phyloP scores from a whole-genome alignment of 2,888 invertebrate species.

The Chymomyza amoena region DNA sequence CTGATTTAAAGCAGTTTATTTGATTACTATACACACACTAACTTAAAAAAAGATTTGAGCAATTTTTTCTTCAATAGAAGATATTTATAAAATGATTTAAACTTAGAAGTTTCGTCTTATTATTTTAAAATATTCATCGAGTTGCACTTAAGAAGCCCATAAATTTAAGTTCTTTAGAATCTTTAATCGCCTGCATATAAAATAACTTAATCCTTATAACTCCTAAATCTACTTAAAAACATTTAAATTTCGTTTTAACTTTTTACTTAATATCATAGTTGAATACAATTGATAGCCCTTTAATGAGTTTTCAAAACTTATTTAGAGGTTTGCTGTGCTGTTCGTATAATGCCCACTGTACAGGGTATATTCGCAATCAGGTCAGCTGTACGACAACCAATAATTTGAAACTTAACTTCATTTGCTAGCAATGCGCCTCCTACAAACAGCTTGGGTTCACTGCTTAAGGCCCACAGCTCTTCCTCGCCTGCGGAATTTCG shows the following conservation, averaged over 20 bases:
- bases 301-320: neutral
- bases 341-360: constrained; percentile 53
- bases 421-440: constrained; percentile 55
- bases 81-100: too few relatives aligned
- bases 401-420: constrained; percentile 85
- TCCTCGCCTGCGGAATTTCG: constrained; percentile 81
- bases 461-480: constrained; percentile 84
- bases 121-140: neutral
- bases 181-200: too few relatives aligned
- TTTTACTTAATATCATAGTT: neutral
- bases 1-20: too few relatives aligned
- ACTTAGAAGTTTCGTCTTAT: neutral
- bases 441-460: constrained; percentile 69
- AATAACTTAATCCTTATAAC: too few relatives aligned
- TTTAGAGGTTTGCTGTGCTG: neutral
- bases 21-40: too few relatives aligned
- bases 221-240: too few relatives aligned
- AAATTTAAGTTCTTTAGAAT: too few relatives aligned
- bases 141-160: too few relatives aligned
- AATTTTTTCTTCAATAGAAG: too few relatives aligned
- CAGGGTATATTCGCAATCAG: constrained; percentile 68
- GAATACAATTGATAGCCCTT: neutral
- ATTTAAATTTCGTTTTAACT: neutral
- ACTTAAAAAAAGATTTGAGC: too few relatives aligned
- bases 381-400: constrained; percentile 79